Conservation (phyloP, 2,113 vertebrate genomes). For the Oceanites oceanicus region DNA sequence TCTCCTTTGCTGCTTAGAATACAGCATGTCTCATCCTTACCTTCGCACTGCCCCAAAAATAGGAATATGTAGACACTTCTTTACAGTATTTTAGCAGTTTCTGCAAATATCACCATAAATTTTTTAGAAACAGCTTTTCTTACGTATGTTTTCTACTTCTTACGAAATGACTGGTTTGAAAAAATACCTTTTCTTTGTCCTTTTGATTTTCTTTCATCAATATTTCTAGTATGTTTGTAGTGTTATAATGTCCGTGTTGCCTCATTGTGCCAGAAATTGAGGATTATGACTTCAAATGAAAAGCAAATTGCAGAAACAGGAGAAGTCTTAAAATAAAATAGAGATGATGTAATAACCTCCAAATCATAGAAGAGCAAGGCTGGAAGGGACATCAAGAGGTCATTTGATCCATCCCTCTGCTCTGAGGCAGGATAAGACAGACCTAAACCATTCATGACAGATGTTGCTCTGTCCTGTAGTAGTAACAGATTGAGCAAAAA, state of each 20-base stretch:
- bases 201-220: neutral
- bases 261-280: neutral
- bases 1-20: neutral
- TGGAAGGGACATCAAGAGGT: conserved; percentile 9
- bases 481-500: neutral
- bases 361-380: neutral
- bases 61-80: neutral
- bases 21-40: neutral
- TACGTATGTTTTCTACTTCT: neutral
- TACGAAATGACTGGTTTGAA: neutral
- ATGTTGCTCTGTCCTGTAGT: neutral
- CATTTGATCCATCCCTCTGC: neutral
- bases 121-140: neutral
- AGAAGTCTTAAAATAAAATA: conserved; percentile 4
- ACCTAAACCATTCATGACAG: neutral
- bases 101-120: neutral
- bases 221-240: neutral
- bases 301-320: neutral
- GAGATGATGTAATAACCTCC: neutral
- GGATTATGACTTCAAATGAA: neutral
- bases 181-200: neutral
- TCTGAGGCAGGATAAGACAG: neutral
- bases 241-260: neutral
- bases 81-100: neutral
- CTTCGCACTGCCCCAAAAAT: neutral